A percentile compares a stretch with the other conserved stretches of the same genome.
phyloP scores from a whole-genome alignment of 2,797 vertebrate species.

The Sebastolobus alascanus region DNA sequence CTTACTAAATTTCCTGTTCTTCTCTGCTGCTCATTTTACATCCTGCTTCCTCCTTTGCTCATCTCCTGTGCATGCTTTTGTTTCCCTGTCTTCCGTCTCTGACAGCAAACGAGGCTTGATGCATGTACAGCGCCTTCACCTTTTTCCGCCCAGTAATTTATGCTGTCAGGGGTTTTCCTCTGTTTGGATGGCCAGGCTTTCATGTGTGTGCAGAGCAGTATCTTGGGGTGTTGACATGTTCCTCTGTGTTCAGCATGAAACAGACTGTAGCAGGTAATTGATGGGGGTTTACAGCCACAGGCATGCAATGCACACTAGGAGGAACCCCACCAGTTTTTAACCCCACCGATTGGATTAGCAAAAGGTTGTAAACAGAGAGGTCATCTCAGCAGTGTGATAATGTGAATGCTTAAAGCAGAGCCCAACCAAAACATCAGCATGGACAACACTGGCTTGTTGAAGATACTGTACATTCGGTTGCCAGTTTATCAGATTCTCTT shows the following conservation, averaged over 20 bases:
- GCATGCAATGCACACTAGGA: slow-evolving; percentile 36
- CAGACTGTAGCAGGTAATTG: slow-evolving; percentile 70
- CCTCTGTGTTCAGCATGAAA: slow-evolving; percentile 64
- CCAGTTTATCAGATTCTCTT: too few relatives aligned
- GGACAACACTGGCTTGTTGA: background rate
- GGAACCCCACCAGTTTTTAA: slow-evolving; percentile 46
- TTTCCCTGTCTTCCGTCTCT: slow-evolving; percentile 58
- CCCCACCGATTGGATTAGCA: slow-evolving; percentile 52
- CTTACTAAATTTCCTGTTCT: slow-evolving; percentile 22
- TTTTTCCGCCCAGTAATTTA: slow-evolving; percentile 75
- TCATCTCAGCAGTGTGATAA: slow-evolving; percentile 18
- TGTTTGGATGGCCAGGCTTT: slow-evolving; percentile 69
- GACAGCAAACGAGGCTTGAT: slow-evolving; percentile 74
- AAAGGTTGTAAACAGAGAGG: slow-evolving; percentile 17
- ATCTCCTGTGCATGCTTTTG: slow-evolving; percentile 56
- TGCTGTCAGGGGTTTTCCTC: slow-evolving; percentile 74
- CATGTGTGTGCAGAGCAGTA: slow-evolving; percentile 61
- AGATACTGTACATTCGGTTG: background rate
- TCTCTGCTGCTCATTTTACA: slow-evolving; percentile 28
- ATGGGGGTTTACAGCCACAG: slow-evolving; percentile 58
- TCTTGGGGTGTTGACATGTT: slow-evolving; percentile 72
- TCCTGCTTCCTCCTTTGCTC: slow-evolving; percentile 29
- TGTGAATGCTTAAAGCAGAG: slow-evolving; percentile 5
- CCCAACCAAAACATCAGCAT: background rate
- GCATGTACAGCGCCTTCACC: slow-evolving; percentile 71